phyloP scores from a whole-genome alignment of 2,113 vertebrate species.

The Sceloporus undulatus region DNA sequence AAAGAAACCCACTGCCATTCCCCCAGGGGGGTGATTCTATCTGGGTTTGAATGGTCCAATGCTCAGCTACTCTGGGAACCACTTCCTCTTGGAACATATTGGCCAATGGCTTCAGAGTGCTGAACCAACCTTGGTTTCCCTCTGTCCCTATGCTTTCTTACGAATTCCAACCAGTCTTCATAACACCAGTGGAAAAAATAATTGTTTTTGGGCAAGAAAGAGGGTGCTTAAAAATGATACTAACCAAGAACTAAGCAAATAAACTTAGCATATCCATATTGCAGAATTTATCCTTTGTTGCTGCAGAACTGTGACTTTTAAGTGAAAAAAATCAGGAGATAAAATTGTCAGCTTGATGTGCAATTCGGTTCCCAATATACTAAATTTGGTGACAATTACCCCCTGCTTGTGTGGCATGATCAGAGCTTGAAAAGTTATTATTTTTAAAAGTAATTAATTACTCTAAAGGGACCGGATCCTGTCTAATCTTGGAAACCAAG shows the following conservation, averaged over 20 bases:
- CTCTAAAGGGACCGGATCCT: too few species aligned
- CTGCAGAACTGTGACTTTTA: too few species aligned
- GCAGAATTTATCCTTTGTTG: not conserved
- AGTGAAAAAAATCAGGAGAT: not conserved
- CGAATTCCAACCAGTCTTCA: not conserved
- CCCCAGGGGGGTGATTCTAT: not conserved
- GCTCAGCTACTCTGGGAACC: not conserved
- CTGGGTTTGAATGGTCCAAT: not conserved
- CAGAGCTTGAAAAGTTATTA: too few species aligned
- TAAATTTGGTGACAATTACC: not conserved
- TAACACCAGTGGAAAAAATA: too few species aligned
- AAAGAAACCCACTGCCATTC: not conserved
- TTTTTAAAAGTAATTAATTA: too few species aligned
- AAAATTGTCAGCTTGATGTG: not conserved
- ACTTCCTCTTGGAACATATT: not conserved
- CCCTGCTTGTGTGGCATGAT: too few species aligned
- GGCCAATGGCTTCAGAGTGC: not conserved
- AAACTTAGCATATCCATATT: too few species aligned
- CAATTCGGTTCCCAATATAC: not conserved
- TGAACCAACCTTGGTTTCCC: not conserved
- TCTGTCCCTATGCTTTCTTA: not conserved
- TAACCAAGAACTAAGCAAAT: not conserved
- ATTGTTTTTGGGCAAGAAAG: not conserved
- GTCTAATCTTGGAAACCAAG: too few species aligned
- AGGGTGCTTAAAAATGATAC: not conserved